phyloP scores from a whole-genome alignment of 2,888 invertebrate species.

The Campoplex nolae region DNA sequence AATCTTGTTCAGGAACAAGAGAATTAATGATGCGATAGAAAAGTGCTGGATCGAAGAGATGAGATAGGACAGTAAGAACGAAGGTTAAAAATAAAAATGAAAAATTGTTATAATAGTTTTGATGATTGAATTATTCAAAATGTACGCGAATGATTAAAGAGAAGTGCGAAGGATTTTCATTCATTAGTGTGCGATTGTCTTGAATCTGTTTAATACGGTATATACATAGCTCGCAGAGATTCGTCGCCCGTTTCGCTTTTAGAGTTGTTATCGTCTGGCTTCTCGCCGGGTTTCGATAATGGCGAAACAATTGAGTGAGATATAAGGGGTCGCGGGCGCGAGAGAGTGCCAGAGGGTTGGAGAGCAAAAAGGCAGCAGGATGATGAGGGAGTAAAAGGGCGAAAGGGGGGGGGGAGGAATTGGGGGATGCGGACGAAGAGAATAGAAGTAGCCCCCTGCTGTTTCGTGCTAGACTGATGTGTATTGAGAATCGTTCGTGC shows the following conservation, averaged over 20 bases:
- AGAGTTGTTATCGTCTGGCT: slow-evolving; percentile 62
- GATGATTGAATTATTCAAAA: background rate
- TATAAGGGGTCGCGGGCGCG: slow-evolving; percentile 23
- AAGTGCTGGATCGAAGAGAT: too few relatives aligned
- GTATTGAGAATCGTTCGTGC: slow-evolving; percentile 66
- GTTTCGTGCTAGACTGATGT: slow-evolving; percentile 59
- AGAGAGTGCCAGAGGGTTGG: slow-evolving; percentile 28
- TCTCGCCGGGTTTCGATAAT: slow-evolving; percentile 64
- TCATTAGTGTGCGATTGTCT: slow-evolving; percentile 28
- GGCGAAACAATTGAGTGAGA: slow-evolving; percentile 65
- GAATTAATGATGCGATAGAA: too few relatives aligned
- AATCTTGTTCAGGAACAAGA: too few relatives aligned
- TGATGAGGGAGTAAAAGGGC: background rate
- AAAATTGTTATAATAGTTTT: background rate
- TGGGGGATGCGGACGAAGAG: slow-evolving; percentile 44
- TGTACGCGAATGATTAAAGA: background rate
- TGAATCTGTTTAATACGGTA: slow-evolving; percentile 10
- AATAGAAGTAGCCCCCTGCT: slow-evolving; percentile 58
- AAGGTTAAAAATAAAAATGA: too few relatives aligned
- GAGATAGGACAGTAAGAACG: too few relatives aligned
- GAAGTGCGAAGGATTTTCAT: slow-evolving; percentile 13
- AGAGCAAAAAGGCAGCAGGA: slow-evolving; percentile 25
- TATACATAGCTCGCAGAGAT: background rate
- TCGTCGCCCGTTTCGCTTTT: slow-evolving; percentile 22
- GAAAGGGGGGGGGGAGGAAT: background rate